Conservation (phyloP, 2,113 vertebrate genomes). For the Podiceps cristatus region DNA sequence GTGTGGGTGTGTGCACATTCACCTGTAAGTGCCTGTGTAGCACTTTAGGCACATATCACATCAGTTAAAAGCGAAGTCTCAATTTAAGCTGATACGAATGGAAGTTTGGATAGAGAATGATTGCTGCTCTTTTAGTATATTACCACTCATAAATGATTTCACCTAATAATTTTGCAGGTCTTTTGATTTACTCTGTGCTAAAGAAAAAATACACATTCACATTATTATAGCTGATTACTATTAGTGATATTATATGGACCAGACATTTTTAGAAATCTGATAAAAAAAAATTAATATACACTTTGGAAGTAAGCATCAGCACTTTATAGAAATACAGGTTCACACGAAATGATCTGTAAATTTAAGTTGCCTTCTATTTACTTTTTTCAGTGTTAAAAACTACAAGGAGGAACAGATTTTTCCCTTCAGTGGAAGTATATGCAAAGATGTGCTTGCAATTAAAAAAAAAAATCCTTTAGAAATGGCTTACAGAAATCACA, state of each 20-base stretch:
- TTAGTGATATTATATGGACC: background rate
- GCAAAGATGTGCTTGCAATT: background rate
- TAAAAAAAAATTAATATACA: background rate
- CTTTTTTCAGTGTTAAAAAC: background rate
- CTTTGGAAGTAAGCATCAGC: background rate
- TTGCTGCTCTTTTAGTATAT: background rate
- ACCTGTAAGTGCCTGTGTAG: background rate
- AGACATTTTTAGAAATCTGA: background rate
- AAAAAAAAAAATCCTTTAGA: background rate
- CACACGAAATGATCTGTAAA: rapidly evolving
- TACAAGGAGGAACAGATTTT: background rate
- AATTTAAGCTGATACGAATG: background rate
- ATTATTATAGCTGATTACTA: background rate
- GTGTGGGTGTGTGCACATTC: rapidly evolving
- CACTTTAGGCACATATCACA: background rate
- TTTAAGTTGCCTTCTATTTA: background rate
- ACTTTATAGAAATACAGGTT: background rate
- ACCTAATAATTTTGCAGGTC: background rate
- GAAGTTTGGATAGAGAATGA: background rate
- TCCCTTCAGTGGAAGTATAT: background rate
- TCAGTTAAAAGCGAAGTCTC: background rate
- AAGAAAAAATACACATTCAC: background rate
- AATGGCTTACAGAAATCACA: background rate
- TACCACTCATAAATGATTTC: background rate
- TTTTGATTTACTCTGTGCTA: background rate